Base-by-base conservation (phyloP, 2,888 invertebrate genomes). In the Lagria hirta region DNA sequence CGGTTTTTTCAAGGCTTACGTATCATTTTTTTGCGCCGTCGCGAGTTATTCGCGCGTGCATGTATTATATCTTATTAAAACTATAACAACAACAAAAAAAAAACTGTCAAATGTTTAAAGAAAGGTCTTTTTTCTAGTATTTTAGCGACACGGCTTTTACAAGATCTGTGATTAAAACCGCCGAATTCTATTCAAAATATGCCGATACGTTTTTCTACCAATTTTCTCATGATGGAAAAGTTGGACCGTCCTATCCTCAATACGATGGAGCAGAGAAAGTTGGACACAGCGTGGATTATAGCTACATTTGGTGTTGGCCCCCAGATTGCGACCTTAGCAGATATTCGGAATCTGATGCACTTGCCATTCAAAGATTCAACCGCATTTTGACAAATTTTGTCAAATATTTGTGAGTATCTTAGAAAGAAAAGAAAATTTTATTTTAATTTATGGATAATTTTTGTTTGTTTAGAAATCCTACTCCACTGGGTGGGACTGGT, bases 381-480 rank as follows among this genome's bases (percentile, higher is more conserved):
- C 15, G 13, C 5, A 26, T 35, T n/a, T 42, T 27, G 35, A 42
- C 42, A 2, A 17, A 42, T 21, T 42, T 42, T 27, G 42, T 35
- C 8, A 42, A 42, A 28, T 28, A 26, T 28, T 18, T 18, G 42
- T 42, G 22, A 27, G 20, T 16, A 35, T 3, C n/a, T n/a, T 27
- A 11, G 11, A 5, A 10, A 15, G n/a, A 10, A 8, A 3, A 15
- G 6, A n/a, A 27, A 13, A 13, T 27, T 27, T 11, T 27, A 27
- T n/a, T n/a, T n/a, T n/a, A n/a, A n/a, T n/a, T n/a, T n/a, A n/a
- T n/a, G n/a, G n/a, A n/a, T n/a, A n/a, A n/a, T n/a, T n/a, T n/a
- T n/a, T n/a, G n/a, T n/a, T n/a, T n/a, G n/a, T 37, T 18, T 18
- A 40, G 40, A 13, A 40, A 40, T 24, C 40, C 40, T 5, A 40